phyloP scores from a whole-genome alignment of 2,888 invertebrate species.

The Criorhina ranunculi region DNA sequence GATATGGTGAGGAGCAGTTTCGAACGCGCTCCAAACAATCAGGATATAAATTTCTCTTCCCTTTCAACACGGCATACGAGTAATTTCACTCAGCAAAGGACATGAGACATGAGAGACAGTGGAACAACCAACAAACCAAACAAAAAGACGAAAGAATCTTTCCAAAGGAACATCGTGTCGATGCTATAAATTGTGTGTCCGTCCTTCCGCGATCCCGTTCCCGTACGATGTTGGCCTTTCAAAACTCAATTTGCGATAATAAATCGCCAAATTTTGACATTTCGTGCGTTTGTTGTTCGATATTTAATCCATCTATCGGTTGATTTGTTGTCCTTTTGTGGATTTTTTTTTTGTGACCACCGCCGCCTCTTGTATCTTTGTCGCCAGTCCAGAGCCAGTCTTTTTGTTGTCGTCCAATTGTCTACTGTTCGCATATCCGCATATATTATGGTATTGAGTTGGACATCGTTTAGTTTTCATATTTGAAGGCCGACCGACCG shows the following conservation, averaged over 20 bases:
- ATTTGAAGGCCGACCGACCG: constrained; percentile 38
- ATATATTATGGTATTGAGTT: constrained; percentile 65
- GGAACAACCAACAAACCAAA: background rate
- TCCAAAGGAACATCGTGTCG: constrained; percentile 25
- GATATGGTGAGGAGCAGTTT: constrained; percentile 14
- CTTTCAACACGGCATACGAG: constrained; percentile 16
- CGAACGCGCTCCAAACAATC: constrained; percentile 66
- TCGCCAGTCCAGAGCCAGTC: constrained; percentile 27
- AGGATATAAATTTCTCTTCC: constrained; percentile 70
- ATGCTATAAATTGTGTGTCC: constrained; percentile 66
- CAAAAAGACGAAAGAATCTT: constrained; percentile 10
- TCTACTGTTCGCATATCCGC: constrained; percentile 61
- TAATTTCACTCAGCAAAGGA: constrained; percentile 67
- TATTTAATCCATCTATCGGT: constrained; percentile 74
- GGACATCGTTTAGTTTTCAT: constrained; percentile 64
- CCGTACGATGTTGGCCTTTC: constrained; percentile 50
- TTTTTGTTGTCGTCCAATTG: constrained; percentile 59
- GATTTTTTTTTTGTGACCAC: constrained; percentile 3
- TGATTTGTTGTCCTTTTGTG: constrained; percentile 44
- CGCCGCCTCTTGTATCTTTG: constrained; percentile 46
- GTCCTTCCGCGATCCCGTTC: constrained; percentile 57
- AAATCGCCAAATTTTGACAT: constrained; percentile 77
- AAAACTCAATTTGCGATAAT: constrained; percentile 76
- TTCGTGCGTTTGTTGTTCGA: constrained; percentile 68
- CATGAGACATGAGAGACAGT: constrained; percentile 43